Evolutionary conservation across 2,888 invertebrate genomes (phyloP), one percentile per base, ranked within the genome.

Genomic region (Euspilapteryx auroguttella): DNA sequence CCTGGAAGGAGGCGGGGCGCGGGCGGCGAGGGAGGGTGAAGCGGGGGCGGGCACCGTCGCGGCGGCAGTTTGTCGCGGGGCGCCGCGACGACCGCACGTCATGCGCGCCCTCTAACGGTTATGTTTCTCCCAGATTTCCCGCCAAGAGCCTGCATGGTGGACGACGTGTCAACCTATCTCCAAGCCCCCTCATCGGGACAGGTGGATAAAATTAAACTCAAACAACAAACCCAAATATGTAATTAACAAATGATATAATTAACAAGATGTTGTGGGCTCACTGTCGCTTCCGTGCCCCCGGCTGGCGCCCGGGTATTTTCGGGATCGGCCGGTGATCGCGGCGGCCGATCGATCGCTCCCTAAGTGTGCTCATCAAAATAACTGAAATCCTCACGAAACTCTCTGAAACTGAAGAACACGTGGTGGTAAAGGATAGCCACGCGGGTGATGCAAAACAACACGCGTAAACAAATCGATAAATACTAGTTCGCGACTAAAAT

Each of bases 111-210:
- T 62, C 45, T 69, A 64, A 59, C 65, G 66, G 66, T 66, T 68
- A 91, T 91, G 91, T 91, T 91, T 82, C 90, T 91, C 83, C 91
- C 91, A 79, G 91, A 91, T 78, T 86, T 89, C 65, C 82, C 90
- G 66, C 76, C 86, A 80, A 86, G 90, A 82, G 89, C 89, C 88
- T 91, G 90, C 84, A 91, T 91, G 91, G 90, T 91, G 85, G 91
- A 91, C 86, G 91, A 91, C 88, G 91, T 91, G 78, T 89, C 91
- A 76, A 89, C 90, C 73, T 92, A 91, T 82, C 86, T 91, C 64
- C 91, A 91, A 83, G 89, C 91, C 80, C 90, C 91, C 81, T 90
- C 91, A 81, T 89, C 91, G 81, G 90, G 91, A 86, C 91, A 92
- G 91, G 91, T 91, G 83, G 81, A 66, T 71, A 73, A 64, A 66